phyloP scores from a whole-genome alignment of 53 echinoderm and acorn worm genomes.

The Astropecten irregularis region DNA sequence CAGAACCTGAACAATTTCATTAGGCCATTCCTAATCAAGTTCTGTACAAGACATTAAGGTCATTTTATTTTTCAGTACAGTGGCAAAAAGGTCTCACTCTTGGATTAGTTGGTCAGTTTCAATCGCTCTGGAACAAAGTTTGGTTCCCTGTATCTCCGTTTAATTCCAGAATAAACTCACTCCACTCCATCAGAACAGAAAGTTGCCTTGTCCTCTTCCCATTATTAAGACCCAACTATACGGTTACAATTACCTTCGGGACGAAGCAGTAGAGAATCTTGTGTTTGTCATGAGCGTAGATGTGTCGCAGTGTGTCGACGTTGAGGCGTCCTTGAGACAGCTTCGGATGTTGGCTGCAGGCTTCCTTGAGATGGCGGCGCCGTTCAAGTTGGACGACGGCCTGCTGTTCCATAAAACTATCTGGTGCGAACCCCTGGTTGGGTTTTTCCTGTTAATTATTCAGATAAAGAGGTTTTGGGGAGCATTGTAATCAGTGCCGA shows the following conservation, averaged over 20 bases:
- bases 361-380: constrained; percentile 29
- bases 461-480: too few species aligned
- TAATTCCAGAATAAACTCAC: background rate
- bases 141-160: too few species aligned
- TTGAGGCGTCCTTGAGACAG: constrained; percentile 61
- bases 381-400: constrained; percentile 58
- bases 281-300: constrained; percentile 80
- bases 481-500: too few species aligned
- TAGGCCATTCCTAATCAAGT: too few species aligned
- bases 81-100: too few species aligned
- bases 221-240: background rate
- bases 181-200: background rate
- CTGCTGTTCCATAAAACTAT: constrained; percentile 69
- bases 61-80: too few species aligned
- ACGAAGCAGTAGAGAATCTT: constrained; percentile 82
- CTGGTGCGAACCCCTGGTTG: background rate
- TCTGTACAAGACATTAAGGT: too few species aligned
- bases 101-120: too few species aligned
- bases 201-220: background rate
- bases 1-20: too few species aligned
- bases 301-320: constrained; percentile 74
- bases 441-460: background rate
- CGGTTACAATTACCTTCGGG: constrained; percentile 44
- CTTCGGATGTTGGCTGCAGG: constrained; percentile 67
- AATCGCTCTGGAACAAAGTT: too few species aligned